phyloP scores from a whole-genome alignment of 1,140 invertebrate species.

The Schlechtendalia chinensis region DNA sequence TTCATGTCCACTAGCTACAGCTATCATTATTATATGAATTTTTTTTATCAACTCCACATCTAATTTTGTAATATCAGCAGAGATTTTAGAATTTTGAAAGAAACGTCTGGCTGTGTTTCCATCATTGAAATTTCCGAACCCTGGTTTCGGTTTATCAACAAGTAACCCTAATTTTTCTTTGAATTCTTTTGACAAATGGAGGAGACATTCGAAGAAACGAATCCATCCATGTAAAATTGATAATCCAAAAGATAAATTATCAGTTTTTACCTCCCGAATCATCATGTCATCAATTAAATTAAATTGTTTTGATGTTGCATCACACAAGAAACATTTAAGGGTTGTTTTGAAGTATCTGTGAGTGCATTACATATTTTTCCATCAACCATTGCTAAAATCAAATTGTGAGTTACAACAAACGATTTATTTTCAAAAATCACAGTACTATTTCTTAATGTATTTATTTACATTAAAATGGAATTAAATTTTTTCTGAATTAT shows the following conservation, averaged over 20 bases:
- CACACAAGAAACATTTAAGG: background rate
- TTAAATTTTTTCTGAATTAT: no score
- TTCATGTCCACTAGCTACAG: constrained; percentile 54
- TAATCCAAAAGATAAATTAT: no score
- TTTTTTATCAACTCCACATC: constrained; percentile 54
- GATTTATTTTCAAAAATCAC: constrained; percentile 14
- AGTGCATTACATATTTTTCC: constrained; percentile 30
- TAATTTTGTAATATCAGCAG: no score
- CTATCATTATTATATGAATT: constrained; percentile 54
- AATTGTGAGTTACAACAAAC: constrained; percentile 6
- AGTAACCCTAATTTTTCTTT: constrained; percentile 47
- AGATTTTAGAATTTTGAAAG: no score
- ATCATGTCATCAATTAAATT: constrained; percentile 6
- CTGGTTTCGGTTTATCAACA: constrained; percentile 52
- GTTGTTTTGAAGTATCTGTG: constrained; percentile 1
- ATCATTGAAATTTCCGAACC: constrained; percentile 55
- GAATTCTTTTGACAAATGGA: constrained; percentile 25
- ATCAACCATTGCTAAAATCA: constrained; percentile 25
- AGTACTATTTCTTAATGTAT: background rate
- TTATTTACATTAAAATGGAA: no score
- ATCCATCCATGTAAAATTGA: constrained; percentile 4
- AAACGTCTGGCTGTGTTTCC: no score
- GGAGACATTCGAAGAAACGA: constrained; percentile 12
- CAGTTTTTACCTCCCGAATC: no score
- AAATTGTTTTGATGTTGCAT: background rate